Percentiles rank a stretch among this genome's conserved stretches.
phyloP scores from a whole-genome alignment of 2,888 invertebrate species.

The Drosophila subsilvestris region DNA sequence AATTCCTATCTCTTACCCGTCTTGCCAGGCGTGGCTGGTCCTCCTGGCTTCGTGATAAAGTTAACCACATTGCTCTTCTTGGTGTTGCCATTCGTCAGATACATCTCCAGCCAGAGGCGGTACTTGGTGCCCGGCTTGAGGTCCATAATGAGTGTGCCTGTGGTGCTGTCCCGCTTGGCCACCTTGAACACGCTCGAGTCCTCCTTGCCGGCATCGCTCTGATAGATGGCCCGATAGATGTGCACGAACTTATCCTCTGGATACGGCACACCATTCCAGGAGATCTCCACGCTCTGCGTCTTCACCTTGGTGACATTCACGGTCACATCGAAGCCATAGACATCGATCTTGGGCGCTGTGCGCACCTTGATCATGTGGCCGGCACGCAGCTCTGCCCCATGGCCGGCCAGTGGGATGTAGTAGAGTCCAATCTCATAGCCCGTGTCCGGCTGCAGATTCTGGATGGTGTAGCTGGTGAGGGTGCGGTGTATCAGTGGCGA shows the following conservation, averaged over 20 bases:
- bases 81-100: conserved; percentile 94
- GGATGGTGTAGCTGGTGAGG: conserved; percentile 90
- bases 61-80: conserved; percentile 95
- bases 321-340: conserved; percentile 92
- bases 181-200: conserved; percentile 90
- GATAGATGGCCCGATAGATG: conserved; percentile 93
- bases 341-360: conserved; percentile 89
- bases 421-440: conserved; percentile 93
- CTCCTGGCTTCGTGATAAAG: conserved; percentile 92
- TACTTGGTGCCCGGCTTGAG: conserved; percentile 92
- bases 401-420: conserved; percentile 92
- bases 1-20: conserved; percentile 79
- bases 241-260: conserved; percentile 96
- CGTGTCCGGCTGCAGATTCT: conserved; percentile 90
- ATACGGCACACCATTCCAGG: conserved; percentile 93
- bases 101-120: conserved; percentile 94
- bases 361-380: conserved; percentile 89
- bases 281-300: conserved; percentile 90
- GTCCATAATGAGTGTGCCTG: conserved; percentile 88
- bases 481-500: conserved; percentile 93
- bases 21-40: conserved; percentile 84
- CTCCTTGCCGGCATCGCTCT: conserved; percentile 90
- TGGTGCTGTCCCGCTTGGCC: conserved; percentile 89
- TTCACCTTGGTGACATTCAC: conserved; percentile 91
- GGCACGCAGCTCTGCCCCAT: conserved; percentile 91